These are phyloP conservation scores for Platalea minor DNA, from an alignment of 2,797 vertebrate species.

Conservation along the genomic window DNA sequence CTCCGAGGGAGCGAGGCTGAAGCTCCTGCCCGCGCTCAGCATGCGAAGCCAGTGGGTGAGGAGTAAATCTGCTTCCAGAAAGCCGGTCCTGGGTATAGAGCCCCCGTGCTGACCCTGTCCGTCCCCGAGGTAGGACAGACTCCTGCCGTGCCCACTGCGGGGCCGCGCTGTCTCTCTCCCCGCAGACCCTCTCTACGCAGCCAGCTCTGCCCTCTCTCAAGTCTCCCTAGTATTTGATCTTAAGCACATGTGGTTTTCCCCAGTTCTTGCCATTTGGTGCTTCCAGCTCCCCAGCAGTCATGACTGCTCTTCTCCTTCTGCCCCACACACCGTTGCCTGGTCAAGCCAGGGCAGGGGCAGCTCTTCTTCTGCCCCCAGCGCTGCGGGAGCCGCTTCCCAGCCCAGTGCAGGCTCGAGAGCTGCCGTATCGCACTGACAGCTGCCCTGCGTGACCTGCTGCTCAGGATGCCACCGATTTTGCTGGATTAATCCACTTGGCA, in stretches of 20 bases:
- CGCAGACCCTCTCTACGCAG: rapidly evolving
- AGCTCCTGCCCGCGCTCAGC: background rate
- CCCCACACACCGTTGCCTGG: rapidly evolving
- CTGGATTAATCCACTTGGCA: background rate
- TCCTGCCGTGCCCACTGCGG: background rate
- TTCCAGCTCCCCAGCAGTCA: rapidly evolving
- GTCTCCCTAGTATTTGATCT: background rate
- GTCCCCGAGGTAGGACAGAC: background rate
- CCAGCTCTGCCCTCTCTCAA: rapidly evolving
- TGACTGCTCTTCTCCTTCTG: background rate
- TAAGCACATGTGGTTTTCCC: background rate
- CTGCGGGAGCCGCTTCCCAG: background rate
- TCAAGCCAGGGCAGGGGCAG: background rate
- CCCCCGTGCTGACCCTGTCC: too few relatives aligned
- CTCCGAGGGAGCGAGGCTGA: background rate
- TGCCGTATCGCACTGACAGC: rapidly evolving
- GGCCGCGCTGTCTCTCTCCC: background rate
- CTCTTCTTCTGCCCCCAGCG: background rate
- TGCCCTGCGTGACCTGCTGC: background rate
- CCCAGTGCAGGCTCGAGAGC: rapidly evolving
- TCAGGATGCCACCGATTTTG: background rate
- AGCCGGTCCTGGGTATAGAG: background rate
- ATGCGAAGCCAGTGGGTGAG: background rate
- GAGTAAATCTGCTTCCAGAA: too few relatives aligned
- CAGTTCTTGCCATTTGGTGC: background rate